phyloP scores from a whole-genome alignment of 2,113 vertebrate genomes.

The Aphelocoma coerulescens region DNA sequence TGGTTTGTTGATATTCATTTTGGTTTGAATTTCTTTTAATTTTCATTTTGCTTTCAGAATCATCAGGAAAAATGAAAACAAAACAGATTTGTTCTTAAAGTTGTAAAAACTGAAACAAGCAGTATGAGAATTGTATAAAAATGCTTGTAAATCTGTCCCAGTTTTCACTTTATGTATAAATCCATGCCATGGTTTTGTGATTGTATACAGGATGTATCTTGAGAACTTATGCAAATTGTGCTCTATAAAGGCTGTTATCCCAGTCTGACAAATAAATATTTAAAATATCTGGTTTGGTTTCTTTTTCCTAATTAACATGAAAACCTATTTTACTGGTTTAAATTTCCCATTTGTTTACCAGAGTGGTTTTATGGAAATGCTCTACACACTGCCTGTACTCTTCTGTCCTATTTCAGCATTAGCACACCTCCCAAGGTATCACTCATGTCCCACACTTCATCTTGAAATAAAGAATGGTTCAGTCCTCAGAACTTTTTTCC shows the following conservation, averaged over 20 bases:
- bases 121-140: constrained; percentile 85
- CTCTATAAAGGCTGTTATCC: constrained; percentile 88
- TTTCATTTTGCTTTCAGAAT: constrained; percentile 77
- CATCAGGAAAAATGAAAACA: constrained; percentile 60
- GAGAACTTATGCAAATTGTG: constrained; percentile 95
- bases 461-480: neutral
- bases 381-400: neutral
- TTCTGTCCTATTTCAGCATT: neutral
- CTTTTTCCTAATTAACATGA: neutral
- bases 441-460: neutral
- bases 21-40: constrained; percentile 18
- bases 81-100: constrained; percentile 65
- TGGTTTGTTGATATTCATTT: constrained; percentile 80
- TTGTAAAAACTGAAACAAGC: constrained; percentile 80
- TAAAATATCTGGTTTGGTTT: constrained; percentile 73
- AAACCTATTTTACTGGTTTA: neutral
- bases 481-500: neutral
- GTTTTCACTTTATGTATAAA: constrained; percentile 94
- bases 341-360: neutral
- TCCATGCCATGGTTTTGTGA: constrained; percentile 92
- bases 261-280: constrained; percentile 95
- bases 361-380: neutral
- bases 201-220: constrained; percentile 94
- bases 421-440: neutral
- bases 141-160: constrained; percentile 94